These are phyloP conservation scores for Furcifer pardalis DNA, from an alignment of 2,797 vertebrate genomes.

Conservation along the genomic window DNA sequence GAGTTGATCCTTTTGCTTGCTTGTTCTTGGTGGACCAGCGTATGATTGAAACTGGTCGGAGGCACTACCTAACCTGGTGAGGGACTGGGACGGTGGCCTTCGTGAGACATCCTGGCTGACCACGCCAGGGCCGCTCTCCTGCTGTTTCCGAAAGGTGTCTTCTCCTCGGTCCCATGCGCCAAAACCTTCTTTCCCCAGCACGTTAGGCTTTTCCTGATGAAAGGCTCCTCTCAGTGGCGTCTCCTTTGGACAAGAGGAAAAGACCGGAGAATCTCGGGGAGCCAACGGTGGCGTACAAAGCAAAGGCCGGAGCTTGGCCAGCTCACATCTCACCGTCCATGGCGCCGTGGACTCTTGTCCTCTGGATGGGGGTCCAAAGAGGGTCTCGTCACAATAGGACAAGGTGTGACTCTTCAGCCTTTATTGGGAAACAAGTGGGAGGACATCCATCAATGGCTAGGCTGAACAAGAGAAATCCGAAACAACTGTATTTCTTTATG, in stretches of 20 bases:
- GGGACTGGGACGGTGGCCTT: slow-evolving; percentile 51
- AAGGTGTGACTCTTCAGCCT: slow-evolving; percentile 70
- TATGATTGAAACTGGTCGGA: rapidly evolving
- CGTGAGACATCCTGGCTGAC: rapidly evolving
- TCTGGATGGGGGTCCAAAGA: slow-evolving; percentile 67
- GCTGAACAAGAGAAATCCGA: neutral
- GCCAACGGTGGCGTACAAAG: slow-evolving; percentile 73
- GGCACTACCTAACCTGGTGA: slow-evolving; percentile 35
- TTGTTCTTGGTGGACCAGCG: neutral
- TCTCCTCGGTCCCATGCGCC: rapidly evolving
- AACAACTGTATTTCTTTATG: neutral
- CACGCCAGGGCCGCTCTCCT: neutral
- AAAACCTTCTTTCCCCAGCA: rapidly evolving
- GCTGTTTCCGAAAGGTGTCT: neutral
- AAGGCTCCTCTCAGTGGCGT: slow-evolving; percentile 53
- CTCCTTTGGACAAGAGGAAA: slow-evolving; percentile 23
- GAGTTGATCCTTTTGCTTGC: neutral
- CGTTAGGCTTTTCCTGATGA: neutral
- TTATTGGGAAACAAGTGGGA: neutral
- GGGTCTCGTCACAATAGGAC: slow-evolving; percentile 78
- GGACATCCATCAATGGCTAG: too few relatives aligned
- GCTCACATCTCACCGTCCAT: slow-evolving; percentile 53
- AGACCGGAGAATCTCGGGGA: slow-evolving; percentile 14
- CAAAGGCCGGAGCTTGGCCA: slow-evolving; percentile 67
- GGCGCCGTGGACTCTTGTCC: slow-evolving; percentile 40